Percentiles rank a stretch among this genome's conserved stretches.
phyloP scores from a whole-genome alignment of 2,888 invertebrate species.

The Oligia latruncula region DNA sequence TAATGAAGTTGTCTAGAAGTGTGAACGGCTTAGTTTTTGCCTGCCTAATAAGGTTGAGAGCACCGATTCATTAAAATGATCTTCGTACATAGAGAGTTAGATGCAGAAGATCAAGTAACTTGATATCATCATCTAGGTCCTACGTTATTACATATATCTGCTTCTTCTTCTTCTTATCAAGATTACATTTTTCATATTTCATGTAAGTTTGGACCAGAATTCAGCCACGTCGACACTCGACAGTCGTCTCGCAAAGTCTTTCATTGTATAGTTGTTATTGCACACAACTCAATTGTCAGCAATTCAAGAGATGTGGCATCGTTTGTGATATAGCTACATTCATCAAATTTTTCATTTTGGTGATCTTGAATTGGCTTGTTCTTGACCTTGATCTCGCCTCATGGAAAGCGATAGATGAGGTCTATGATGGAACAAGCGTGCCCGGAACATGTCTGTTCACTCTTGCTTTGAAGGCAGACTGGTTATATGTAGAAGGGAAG shows the following conservation, averaged over 20 bases:
- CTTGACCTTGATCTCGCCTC: not conserved
- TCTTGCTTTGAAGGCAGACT: not conserved
- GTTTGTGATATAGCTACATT: too few species aligned
- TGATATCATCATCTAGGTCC: not conserved
- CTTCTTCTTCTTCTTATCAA: not conserved
- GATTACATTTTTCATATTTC: not conserved
- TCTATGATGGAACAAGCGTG: not conserved
- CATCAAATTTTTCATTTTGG: too few species aligned
- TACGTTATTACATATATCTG: not conserved
- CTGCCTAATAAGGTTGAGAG: slow-evolving; percentile 24
- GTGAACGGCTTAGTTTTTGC: slow-evolving; percentile 38
- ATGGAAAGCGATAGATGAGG: not conserved
- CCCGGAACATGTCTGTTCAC: not conserved
- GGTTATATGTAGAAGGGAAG: not conserved
- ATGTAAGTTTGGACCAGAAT: not conserved
- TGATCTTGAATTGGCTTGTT: not conserved
- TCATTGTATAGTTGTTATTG: not conserved
- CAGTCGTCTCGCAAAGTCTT: not conserved
- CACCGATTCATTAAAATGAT: slow-evolving; percentile 32
- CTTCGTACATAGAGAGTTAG: not conserved
- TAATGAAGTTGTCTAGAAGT: slow-evolving; percentile 41
- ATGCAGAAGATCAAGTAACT: slow-evolving; percentile 31
- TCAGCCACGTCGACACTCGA: not conserved
- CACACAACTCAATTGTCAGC: too few species aligned
- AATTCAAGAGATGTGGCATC: not conserved